These are phyloP conservation scores for Pristionchus maxplancki DNA, from an alignment of 2,888 invertebrate species.

Conservation along the genomic window DNA sequence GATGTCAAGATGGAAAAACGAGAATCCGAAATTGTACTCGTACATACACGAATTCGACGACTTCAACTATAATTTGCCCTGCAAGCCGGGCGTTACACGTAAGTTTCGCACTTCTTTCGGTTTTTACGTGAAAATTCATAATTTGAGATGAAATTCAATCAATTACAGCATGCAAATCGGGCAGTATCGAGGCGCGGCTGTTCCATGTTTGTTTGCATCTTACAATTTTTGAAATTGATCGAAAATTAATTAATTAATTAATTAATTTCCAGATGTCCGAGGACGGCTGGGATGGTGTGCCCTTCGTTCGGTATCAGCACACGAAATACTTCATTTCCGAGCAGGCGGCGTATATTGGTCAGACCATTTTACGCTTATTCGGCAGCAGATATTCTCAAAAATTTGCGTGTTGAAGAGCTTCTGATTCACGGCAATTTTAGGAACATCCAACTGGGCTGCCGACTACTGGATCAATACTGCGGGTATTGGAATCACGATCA, in stretches of 20 bases:
- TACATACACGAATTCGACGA: slow-evolving; percentile 69
- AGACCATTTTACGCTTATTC: no score
- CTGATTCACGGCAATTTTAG: slow-evolving; percentile 78
- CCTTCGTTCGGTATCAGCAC: slow-evolving; percentile 93
- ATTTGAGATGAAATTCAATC: no score
- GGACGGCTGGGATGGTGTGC: slow-evolving; percentile 88
- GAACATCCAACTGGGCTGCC: slow-evolving; percentile 96
- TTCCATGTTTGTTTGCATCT: not conserved
- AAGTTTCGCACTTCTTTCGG: not conserved
- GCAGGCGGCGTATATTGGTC: slow-evolving; percentile 91
- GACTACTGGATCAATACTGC: slow-evolving; percentile 94
- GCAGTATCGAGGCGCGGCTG: not conserved
- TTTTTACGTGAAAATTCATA: no score
- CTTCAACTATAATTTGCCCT: slow-evolving; percentile 64
- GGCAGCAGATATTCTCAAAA: not conserved
- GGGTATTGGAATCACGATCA: slow-evolving; percentile 84
- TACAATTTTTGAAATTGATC: not conserved
- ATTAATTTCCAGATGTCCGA: not conserved
- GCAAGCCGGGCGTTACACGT: slow-evolving; percentile 53
- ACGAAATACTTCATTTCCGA: slow-evolving; percentile 99
- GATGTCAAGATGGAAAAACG: slow-evolving; percentile 89
- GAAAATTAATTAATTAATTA: not conserved
- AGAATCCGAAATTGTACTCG: slow-evolving; percentile 79
- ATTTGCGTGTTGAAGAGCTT: no score
- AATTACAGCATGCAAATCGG: not conserved